phyloP scores from a whole-genome alignment of 2,113 vertebrate genomes.

The Pterocles gutturalis region DNA sequence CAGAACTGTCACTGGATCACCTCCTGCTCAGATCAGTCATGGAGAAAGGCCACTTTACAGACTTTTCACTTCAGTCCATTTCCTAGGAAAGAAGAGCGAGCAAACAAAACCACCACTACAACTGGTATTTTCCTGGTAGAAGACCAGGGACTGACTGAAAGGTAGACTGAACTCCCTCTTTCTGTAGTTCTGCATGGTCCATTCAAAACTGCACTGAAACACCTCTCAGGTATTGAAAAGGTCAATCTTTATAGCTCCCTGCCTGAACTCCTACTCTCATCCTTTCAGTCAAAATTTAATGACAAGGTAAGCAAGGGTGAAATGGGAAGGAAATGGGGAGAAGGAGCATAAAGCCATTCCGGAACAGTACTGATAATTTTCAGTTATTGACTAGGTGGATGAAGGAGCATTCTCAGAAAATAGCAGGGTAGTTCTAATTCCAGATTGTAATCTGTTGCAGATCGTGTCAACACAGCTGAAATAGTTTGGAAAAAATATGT shows the following conservation, averaged over 20 bases:
- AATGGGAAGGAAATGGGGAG: background rate
- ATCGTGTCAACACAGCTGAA: background rate
- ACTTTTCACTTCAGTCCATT: background rate
- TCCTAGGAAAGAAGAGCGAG: background rate
- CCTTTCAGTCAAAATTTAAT: background rate
- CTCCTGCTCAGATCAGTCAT: background rate
- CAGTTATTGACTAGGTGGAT: background rate
- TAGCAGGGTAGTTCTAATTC: background rate
- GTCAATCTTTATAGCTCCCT: background rate
- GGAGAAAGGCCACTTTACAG: background rate
- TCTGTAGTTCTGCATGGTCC: background rate
- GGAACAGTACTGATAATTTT: background rate
- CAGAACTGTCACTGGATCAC: background rate
- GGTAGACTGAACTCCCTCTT: background rate
- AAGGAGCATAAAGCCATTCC: background rate
- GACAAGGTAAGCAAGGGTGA: background rate
- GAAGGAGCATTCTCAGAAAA: background rate
- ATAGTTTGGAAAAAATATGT: background rate
- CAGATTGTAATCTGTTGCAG: background rate
- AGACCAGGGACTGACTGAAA: background rate
- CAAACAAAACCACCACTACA: background rate
- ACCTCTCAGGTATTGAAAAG: background rate
- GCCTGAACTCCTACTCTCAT: background rate
- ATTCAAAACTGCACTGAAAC: background rate
- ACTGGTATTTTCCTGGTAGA: background rate